These are phyloP conservation scores for Proteles cristata DNA, from an alignment of 2,113 vertebrate genomes.

Conservation along the genomic window DNA sequence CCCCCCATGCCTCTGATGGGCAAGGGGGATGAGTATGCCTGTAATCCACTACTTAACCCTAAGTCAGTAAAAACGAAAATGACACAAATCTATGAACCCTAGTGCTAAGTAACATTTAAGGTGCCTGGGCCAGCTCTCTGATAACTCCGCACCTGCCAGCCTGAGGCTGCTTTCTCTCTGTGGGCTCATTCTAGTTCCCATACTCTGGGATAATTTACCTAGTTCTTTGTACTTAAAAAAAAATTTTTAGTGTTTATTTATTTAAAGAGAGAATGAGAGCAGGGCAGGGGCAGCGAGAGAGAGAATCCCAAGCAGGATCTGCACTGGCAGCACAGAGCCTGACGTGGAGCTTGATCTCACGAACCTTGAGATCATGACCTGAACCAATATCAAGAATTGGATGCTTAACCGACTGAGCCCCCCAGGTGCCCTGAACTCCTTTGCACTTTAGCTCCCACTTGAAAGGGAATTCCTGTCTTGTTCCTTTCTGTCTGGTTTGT, in stretches of 20 bases:
- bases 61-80: neutral
- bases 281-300: too few relatives aligned
- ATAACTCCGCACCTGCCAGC: too few relatives aligned
- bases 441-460: neutral
- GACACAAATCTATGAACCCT: neutral
- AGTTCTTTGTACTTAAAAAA: neutral
- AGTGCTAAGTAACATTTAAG: neutral
- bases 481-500: neutral
- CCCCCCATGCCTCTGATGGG: neutral
- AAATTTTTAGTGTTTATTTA: too few relatives aligned
- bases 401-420: too few relatives aligned
- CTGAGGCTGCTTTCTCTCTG: neutral
- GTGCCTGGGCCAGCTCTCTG: neutral
- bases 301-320: too few relatives aligned
- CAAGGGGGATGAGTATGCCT: neutral
- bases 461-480: slow-evolving; percentile 12
- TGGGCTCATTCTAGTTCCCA: neutral
- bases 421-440: neutral
- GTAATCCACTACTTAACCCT: neutral
- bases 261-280: too few relatives aligned
- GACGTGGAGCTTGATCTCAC: too few relatives aligned
- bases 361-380: too few relatives aligned
- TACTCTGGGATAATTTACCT: neutral
- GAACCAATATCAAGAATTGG: too few relatives aligned
- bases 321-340: too few relatives aligned